Base-by-base conservation (phyloP, 2,113 vertebrate species). In the Petroica traversi region DNA sequence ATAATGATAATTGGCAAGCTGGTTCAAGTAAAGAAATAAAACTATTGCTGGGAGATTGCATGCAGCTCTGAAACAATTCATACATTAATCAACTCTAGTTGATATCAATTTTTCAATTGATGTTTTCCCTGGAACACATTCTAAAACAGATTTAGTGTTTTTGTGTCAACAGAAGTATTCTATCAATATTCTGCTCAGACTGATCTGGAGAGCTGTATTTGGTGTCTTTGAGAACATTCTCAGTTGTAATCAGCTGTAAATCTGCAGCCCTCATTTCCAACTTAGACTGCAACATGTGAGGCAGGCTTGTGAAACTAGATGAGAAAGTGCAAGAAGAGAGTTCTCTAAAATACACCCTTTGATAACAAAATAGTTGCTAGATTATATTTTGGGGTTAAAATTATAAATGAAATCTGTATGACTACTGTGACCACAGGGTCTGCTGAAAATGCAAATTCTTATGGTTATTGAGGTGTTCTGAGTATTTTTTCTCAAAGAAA, bases 1-100 rank as follows among this genome's bases (percentile, higher is more conserved):
- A 49, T 52, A 55, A 96, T 51, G 87, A 92, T 97, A 96, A 98
- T 97, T 93, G 82, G 85, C 40, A 96, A 95, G 77, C 63, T 95
- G 54, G 69, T 83, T 84, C 96, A 87, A 92, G 83, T 90, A 81
- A 85, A 85, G 84, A 97, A 96, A 93, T 41, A 71, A 49, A 92
- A 92, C 62, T 93, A 89, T 96, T 90, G 45, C 66, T 80, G 59
- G 43, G 89, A 93, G 90, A 91, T 91, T 96, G 88, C 88, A 55
- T 72, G 57, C 72, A 84, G 73, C 93, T 87, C 63, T 48, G 73
- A 90, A 97, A 96, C 80, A 97, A 83, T 96, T 45, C 51, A 59
- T 93, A 68, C 92, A 90, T 97, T 96, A 97, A 97, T 97, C 81
- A 94, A 12, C 83, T 88, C 36, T 86, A 69, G 86, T 93, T 96